Conservation (phyloP, 2,113 vertebrate species). For the Australoheros scitulus region DNA sequence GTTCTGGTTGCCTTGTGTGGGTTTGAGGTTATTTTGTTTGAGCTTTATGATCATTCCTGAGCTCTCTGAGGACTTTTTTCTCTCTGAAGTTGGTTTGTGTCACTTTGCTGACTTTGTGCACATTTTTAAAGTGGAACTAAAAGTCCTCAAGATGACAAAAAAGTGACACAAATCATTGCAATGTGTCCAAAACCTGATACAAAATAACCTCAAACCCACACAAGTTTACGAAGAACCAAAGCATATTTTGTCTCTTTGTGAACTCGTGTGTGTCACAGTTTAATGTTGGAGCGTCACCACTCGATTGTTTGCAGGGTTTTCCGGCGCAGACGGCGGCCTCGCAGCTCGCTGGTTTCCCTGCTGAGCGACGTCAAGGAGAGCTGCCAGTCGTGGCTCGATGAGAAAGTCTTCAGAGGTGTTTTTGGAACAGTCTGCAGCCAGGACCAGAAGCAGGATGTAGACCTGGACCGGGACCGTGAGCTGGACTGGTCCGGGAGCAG, state of each 20-base stretch:
- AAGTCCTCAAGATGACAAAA: background rate
- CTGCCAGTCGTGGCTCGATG: constrained; percentile 81
- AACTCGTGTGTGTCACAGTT: too few relatives aligned
- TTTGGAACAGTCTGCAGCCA: constrained; percentile 10
- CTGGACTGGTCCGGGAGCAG: background rate
- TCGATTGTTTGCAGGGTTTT: constrained; percentile 77
- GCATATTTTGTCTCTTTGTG: too few relatives aligned
- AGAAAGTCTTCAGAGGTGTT: constrained; percentile 70
- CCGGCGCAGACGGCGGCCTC: constrained; percentile 76
- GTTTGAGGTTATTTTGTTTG: background rate
- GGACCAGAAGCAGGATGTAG: background rate
- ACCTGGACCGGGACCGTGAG: background rate
- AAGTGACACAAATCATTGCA: background rate
- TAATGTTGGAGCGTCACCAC: too few relatives aligned
- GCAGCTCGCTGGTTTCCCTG: constrained; percentile 76
- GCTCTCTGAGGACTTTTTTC: background rate
- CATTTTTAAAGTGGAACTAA: background rate
- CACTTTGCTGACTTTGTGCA: background rate
- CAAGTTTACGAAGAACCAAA: too few relatives aligned
- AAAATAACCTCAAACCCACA: background rate
- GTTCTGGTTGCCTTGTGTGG: background rate
- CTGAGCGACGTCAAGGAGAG: constrained; percentile 74
- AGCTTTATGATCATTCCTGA: background rate
- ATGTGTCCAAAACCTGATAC: too few relatives aligned
- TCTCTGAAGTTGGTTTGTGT: fast-evolving